Evolutionary conservation across 2,797 vertebrate species (phyloP).

Genomic region (Gallinago stenura): DNA sequence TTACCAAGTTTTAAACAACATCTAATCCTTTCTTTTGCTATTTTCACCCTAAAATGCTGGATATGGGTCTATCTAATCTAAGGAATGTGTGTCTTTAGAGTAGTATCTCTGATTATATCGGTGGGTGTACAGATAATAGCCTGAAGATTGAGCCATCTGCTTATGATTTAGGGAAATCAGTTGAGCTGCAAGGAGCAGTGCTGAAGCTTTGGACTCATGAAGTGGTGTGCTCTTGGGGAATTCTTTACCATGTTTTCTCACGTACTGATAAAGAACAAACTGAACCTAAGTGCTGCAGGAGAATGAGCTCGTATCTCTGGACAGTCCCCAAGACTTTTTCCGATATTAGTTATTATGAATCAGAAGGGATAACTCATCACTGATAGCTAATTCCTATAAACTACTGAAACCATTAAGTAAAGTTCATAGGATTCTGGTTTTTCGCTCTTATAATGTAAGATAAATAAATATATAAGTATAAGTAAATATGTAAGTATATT

Average conservation of each 20-base stretch:
- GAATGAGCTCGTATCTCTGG: not conserved
- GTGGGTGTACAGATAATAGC: not conserved
- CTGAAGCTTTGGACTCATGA: not conserved
- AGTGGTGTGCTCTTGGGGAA: not conserved
- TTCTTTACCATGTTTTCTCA: not conserved
- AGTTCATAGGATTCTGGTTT: not conserved
- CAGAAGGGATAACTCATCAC: not conserved
- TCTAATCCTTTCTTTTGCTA: fast-evolving
- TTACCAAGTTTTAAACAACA: not conserved
- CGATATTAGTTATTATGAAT: not conserved
- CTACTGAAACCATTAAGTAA: not conserved
- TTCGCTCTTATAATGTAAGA: not conserved
- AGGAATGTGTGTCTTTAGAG: not conserved
- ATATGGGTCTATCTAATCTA: not conserved
- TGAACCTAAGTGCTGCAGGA: not conserved
- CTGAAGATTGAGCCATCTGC: not conserved
- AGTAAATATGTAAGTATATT: not conserved
- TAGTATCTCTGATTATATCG: not conserved
- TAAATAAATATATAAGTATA: not conserved
- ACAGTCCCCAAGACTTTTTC: not conserved
- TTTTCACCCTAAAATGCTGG: not conserved
- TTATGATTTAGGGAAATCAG: not conserved
- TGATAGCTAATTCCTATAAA: not conserved
- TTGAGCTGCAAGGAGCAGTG: not conserved
- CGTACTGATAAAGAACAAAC: not conserved